Base-by-base conservation (phyloP, 1,140 invertebrate genomes). In the Lethocerus indicus region DNA sequence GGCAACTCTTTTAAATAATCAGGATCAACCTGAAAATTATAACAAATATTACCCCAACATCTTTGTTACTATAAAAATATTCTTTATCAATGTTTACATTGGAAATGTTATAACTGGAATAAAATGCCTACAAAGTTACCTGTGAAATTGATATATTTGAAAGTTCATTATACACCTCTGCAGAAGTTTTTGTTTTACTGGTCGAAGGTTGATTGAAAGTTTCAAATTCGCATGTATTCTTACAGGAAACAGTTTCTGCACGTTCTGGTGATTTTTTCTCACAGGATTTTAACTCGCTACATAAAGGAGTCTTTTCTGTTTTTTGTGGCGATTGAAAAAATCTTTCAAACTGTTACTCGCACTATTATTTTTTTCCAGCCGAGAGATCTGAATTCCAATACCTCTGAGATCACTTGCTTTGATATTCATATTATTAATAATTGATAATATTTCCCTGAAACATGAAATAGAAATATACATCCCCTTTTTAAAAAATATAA, bases 331-430 rank as follows among this genome's bases (percentile, higher is more conserved):
- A 9, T 44, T 29, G 1, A 48, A 29, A 32, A 47, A 52, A n/a
- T 48, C 39, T 16, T 23, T 24, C 2, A 51, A 20, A 41, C 23
- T 28, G 25, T 20, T 47, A 13, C 25, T 45, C 16, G 23, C 13
- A 37, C 7, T 16, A 13, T 45, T 46, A 16, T 9, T n/a, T n/a
- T n/a, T 23, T 12, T 47, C 53, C 18, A 57, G 37, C 64, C 76
- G 78, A 0, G 75, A 74, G 5, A 87, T 65, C 59, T 86, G 83
- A 56, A 87, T 84, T 42, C 83, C 83, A 52, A 88, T 72, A 1
- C 84, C 83, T 57, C 84, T 71, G 57, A 87, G 70, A 62, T 87
- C 82, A 57, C 72, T 68, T 14, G 79, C 76, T 42, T 71, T 64
- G 54, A 79, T 63, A 52, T 76, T 71, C 46, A 79, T 65, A 56